These are phyloP conservation scores for Euglossa dilemma DNA, from an alignment of 1,140 invertebrate genomes.

Conservation along the genomic window DNA sequence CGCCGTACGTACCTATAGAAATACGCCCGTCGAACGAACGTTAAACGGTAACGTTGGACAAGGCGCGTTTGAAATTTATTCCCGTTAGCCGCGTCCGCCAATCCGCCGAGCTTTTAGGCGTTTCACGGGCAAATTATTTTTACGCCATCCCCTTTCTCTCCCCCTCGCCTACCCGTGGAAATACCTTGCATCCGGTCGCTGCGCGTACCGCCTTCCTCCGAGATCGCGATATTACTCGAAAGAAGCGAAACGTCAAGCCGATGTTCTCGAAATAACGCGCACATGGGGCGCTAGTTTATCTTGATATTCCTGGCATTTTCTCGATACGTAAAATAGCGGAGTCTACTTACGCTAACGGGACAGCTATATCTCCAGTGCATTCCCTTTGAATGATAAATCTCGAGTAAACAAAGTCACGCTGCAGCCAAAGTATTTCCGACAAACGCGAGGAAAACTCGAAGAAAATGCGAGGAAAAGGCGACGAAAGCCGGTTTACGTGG, in stretches of 20 bases:
- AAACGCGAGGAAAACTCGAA: too few relatives aligned
- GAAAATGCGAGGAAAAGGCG: too few relatives aligned
- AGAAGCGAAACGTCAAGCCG: slow-evolving; percentile 9
- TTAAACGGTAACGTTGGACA: not conserved
- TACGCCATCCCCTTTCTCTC: too few relatives aligned
- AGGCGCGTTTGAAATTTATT: not conserved
- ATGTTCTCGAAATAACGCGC: slow-evolving; percentile 29
- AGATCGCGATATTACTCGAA: not conserved
- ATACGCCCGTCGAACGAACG: not conserved
- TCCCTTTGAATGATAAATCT: slow-evolving; percentile 17
- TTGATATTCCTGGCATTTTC: slow-evolving; percentile 18
- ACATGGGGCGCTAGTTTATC: slow-evolving; percentile 23
- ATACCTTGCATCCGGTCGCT: not conserved
- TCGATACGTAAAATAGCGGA: slow-evolving; percentile 4
- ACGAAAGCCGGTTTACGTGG: not conserved
- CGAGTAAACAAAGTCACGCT: not conserved
- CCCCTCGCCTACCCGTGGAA: not conserved
- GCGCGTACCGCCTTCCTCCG: not conserved
- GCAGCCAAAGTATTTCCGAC: not conserved
- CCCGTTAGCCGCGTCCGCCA: not conserved
- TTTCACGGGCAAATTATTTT: slow-evolving; percentile 7
- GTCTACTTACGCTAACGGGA: not conserved
- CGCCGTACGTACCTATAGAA: too few relatives aligned
- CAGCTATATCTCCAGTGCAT: not conserved
- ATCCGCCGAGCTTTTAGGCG: slow-evolving; percentile 16